Base-by-base conservation (phyloP, 2,888 invertebrate genomes). In the Phaedon cochleariae region DNA sequence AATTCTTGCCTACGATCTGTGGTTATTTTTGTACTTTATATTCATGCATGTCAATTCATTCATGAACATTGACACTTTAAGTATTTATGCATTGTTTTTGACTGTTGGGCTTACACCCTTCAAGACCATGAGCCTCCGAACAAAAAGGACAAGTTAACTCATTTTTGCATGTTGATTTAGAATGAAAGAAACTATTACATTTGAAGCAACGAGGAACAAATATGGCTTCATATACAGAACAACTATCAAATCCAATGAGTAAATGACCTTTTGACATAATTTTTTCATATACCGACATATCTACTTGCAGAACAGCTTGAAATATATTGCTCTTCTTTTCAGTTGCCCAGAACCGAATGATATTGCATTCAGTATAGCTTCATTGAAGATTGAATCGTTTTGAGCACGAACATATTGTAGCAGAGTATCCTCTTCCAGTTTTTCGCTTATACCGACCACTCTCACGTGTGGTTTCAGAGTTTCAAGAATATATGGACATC, bases 101-200 rank as follows among this genome's bases (percentile, higher is more conserved):
- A 45, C 45, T 45, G 10, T 45, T 17, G 10, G 45, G 17, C 5
- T 45, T 45, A 17, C 45, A 45, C 7, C 26, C 26, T 52, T 52
- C 52, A 12, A 52, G 52, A 52, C 26, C 26, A 52, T 52, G 22
- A 22, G 52, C 52, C 5, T 21, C 10, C 21, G 26, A 22, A 22
- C 21, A n/a, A n/a, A n/a, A n/a, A n/a, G n/a, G n/a, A n/a, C n/a
- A n/a, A n/a, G n/a, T n/a, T n/a, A n/a, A n/a, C 26, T 52, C 52
- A 22, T 22, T 10, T 52, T 22, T 26, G 10, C 52, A 52, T 52
- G 52, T 52, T 5, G 52, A 52, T 22, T 22, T 22, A 22, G 52
- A 52, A 52, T 52, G 20, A 52, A 22, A 52, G 21, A 22, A 52
- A 52, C 26, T n/a, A 52, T 52, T 52, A 52, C 52, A 52, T 52